Evolutionary conservation across 2,797 vertebrate genomes (phyloP).

Genomic region (Microcaecilia unicolor): DNA sequence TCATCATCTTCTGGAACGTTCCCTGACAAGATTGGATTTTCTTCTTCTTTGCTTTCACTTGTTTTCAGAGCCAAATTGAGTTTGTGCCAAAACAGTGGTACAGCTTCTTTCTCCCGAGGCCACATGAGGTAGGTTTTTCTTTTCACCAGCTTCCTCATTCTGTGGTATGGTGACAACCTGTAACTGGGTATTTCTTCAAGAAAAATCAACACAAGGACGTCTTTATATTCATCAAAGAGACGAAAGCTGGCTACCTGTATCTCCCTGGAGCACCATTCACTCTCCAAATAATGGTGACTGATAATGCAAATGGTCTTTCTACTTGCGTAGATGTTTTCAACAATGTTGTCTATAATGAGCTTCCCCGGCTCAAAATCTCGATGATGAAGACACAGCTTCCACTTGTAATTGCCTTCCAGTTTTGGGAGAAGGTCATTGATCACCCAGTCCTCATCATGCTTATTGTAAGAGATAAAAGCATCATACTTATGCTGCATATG

Average conservation of each 20-base stretch:
- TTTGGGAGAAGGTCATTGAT: constrained; percentile 2
- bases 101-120: not conserved
- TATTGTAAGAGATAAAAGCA: constrained; percentile 7
- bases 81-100: constrained; percentile 2
- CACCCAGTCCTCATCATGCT: constrained; percentile 8
- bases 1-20: not conserved
- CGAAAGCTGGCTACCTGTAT: constrained; percentile 9
- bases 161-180: constrained; percentile 3
- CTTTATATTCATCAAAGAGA: constrained; percentile 8
- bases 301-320: constrained; percentile 13
- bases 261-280: constrained; percentile 17
- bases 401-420: not conserved
- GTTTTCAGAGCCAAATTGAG: not conserved
- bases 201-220: constrained; percentile 7
- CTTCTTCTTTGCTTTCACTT: not conserved
- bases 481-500: not conserved
- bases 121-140: constrained; percentile 12
- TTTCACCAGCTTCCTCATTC: constrained; percentile 3
- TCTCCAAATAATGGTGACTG: constrained; percentile 7
- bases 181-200: constrained; percentile 3
- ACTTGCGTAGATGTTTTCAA: constrained; percentile 11
- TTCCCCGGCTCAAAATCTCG: constrained; percentile 14
- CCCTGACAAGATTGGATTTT: not conserved
- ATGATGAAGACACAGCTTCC: constrained; percentile 16
- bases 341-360: constrained; percentile 8